Percentiles rank a stretch among this genome's conserved stretches.
These are phyloP conservation scores for Phycodurus eques DNA, from an alignment of 2,113 vertebrate species.

Conservation along the genomic window DNA sequence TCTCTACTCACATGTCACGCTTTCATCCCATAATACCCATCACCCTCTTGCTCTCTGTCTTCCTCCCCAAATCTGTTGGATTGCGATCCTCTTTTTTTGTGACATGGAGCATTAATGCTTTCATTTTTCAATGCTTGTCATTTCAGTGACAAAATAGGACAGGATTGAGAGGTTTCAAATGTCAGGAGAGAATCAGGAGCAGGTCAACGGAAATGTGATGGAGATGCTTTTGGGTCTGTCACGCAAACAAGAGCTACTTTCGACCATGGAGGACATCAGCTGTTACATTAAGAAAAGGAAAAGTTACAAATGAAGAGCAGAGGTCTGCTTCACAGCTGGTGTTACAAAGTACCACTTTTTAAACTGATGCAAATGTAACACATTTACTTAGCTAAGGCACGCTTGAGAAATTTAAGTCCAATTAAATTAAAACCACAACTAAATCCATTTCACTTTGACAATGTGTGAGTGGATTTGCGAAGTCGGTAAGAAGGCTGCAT, in stretches of 20 bases:
- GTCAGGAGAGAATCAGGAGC: slow-evolving; percentile 38
- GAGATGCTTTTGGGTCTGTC: slow-evolving; percentile 30
- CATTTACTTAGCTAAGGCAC: slow-evolving; percentile 7
- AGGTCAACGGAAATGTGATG: slow-evolving; percentile 14
- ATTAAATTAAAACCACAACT: not conserved
- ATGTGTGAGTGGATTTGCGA: not conserved
- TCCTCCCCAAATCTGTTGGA: slow-evolving; percentile 32
- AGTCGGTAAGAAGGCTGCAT: not conserved
- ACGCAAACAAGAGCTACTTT: slow-evolving; percentile 15
- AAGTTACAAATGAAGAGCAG: not conserved
- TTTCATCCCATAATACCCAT: slow-evolving; percentile 48
- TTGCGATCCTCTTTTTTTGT: slow-evolving; percentile 51
- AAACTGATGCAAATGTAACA: not conserved
- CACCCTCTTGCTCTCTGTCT: slow-evolving; percentile 10
- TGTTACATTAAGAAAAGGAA: not conserved
- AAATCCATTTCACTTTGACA: slow-evolving; percentile 4
- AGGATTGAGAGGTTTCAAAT: slow-evolving; percentile 54
- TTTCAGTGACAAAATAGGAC: slow-evolving; percentile 41
- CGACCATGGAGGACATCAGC: not conserved
- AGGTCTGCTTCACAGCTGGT: slow-evolving; percentile 1
- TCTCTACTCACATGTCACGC: slow-evolving; percentile 36
- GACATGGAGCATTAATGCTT: slow-evolving; percentile 45
- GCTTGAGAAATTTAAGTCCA: not conserved
- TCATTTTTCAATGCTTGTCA: slow-evolving; percentile 55
- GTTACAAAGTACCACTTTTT: not conserved